A percentile compares a stretch with the other conserved stretches of the same genome.
Conservation (phyloP, 64 coral and sea anemone genomes). For the Stylophora pistillata region DNA sequence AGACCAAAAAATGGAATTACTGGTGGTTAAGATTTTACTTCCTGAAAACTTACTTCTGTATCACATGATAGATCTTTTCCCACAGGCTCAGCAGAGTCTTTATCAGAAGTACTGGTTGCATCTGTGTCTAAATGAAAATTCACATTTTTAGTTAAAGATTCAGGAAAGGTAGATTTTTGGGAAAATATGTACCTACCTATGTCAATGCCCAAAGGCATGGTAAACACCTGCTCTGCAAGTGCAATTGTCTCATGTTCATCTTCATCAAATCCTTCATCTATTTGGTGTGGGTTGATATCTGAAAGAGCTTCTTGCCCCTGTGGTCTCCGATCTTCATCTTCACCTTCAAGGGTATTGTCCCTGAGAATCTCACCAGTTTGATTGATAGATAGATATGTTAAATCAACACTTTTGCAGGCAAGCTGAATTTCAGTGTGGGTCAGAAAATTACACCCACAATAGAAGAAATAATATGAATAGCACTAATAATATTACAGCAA, state of each 20-base stretch:
- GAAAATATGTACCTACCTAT: neutral
- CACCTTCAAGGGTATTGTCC: neutral
- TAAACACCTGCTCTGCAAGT: constrained; percentile 8
- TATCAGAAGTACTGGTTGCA: neutral
- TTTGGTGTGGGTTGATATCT: constrained; percentile 12
- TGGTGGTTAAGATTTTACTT: no score
- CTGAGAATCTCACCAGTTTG: constrained; percentile 40
- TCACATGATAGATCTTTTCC: neutral
- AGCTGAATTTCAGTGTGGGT: no score
- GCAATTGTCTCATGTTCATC: constrained; percentile 35
- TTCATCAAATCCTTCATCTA: constrained; percentile 54
- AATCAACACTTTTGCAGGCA: no score
- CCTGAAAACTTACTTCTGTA: neutral
- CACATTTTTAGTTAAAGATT: neutral
- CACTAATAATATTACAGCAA: no score
- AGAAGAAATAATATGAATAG: no score
- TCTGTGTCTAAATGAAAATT: neutral
- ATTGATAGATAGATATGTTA: no score
- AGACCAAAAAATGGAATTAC: no score
- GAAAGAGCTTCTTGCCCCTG: neutral
- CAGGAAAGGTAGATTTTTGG: neutral
- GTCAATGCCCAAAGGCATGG: neutral
- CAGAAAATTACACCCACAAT: no score
- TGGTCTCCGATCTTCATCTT: neutral
- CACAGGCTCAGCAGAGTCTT: neutral